Conservation (phyloP, 2,113 vertebrate species). For the Progne subis region DNA sequence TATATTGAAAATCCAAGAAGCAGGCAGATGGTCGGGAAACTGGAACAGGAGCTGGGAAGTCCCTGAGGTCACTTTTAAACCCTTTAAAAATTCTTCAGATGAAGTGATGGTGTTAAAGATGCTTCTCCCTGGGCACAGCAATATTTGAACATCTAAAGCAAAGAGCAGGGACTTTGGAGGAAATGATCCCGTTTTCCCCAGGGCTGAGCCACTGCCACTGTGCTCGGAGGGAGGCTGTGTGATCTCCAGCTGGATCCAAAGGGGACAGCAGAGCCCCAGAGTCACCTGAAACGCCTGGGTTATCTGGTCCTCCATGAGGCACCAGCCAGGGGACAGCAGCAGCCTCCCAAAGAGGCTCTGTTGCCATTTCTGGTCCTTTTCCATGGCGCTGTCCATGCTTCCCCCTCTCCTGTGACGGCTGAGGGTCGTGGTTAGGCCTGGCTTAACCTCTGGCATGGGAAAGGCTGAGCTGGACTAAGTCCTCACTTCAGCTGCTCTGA, state of each 20-base stretch:
- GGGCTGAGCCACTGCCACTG: not conserved
- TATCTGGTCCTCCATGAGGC: accelerated
- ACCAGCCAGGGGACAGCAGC: not conserved
- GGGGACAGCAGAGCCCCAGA: not conserved
- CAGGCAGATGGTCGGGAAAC: not conserved
- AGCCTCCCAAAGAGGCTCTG: not conserved
- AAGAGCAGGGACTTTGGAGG: not conserved
- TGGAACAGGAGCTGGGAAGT: not conserved
- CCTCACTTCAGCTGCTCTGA: accelerated
- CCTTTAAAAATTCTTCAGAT: slow-evolving; percentile 27
- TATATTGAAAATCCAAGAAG: not conserved
- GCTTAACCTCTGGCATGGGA: not conserved
- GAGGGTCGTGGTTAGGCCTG: not conserved
- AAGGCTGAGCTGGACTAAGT: not conserved
- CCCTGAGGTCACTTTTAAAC: not conserved
- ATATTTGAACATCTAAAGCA: not conserved
- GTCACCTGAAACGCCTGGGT: not conserved
- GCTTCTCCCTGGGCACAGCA: not conserved
- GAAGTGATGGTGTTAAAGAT: not conserved
- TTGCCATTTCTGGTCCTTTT: accelerated
- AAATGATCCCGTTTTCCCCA: not conserved
- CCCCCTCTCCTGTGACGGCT: not conserved
- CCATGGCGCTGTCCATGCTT: not conserved
- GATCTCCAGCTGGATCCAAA: not conserved
- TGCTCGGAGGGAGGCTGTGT: not conserved